Percentiles rank a stretch among this genome's conserved stretches.
phyloP scores from a whole-genome alignment of 2,888 invertebrate genomes.

The Euzetes globulus region DNA sequence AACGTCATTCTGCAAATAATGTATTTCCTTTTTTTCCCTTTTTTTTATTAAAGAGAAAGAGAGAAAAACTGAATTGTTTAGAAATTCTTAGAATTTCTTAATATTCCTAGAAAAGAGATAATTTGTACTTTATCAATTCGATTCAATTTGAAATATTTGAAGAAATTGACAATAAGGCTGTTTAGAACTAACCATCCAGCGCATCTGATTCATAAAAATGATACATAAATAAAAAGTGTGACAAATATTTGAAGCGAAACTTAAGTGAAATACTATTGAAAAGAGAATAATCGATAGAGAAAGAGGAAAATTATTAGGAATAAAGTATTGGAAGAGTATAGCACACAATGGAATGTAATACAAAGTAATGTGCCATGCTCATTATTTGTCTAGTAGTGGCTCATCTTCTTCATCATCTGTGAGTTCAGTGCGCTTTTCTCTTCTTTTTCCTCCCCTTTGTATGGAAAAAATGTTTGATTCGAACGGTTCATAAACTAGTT shows the following conservation, averaged over 20 bases:
- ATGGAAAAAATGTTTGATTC: slow-evolving; percentile 7
- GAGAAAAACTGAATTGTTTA: no score
- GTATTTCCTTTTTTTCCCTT: no score
- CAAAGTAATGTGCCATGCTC: neutral
- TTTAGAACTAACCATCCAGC: no score
- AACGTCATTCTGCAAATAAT: no score
- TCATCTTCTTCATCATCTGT: slow-evolving; percentile 14
- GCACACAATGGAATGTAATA: neutral
- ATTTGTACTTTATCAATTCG: no score
- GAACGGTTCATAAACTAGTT: slow-evolving; percentile 17
- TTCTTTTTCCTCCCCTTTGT: slow-evolving; percentile 5
- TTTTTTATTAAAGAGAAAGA: no score
- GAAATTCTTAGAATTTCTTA: no score
- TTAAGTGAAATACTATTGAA: neutral
- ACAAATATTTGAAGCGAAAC: neutral
- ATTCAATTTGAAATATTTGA: no score
- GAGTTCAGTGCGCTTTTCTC: slow-evolving; percentile 4
- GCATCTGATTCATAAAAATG: neutral
- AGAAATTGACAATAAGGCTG: no score
- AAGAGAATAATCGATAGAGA: neutral
- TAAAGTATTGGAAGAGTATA: neutral
- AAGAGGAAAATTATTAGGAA: neutral
- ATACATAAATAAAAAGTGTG: neutral
- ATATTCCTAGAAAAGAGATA: no score
- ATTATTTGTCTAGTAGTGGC: slow-evolving; percentile 10